Evolutionary conservation across 2,113 vertebrate genomes (phyloP), one percentile per base, ranked within the genome.

Genomic region (Eclectus roratus): DNA sequence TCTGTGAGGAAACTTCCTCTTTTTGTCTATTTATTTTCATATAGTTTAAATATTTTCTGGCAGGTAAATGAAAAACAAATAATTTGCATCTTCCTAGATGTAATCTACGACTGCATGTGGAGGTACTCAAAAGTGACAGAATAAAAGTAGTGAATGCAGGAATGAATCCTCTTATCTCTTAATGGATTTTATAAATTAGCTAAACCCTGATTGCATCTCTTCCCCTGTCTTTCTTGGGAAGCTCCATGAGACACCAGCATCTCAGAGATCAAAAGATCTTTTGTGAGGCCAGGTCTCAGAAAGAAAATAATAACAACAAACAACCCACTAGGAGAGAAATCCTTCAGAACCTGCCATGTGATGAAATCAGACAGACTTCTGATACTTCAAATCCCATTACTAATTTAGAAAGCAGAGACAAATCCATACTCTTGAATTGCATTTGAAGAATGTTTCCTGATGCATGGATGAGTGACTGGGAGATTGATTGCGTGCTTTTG

Each of bases 341-440:
- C 44, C 44, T 87, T 80, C 53, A 92, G 83, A 89, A 82, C 11
- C n/a, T 66, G 65, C 53, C 81, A 88, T 18, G 53, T 23, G 37
- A 64, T 46, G 37, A 82, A 91, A 94, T 81, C 56, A 79, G 74
- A 80, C 29, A 66, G 66, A n/a, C 25, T 91, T 89, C 49, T 83
- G 53, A 70, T 91, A 89, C 64, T 93, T 91, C 87, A 83, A 91
- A 91, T 85, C 87, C 63, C 81, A 95, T 93, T 70, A 88, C 13
- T 89, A 94, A 91, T 95, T 93, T 88, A 88, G 53, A 77, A 94
- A 88, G 78, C 4, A 0, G 28, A 93, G 19, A 82, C 37, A 88
- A 94, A 96, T 92, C 93, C 78, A 93, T 58, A 66, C 8, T 58
- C 44, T 20, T 37, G 37, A 85, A 93, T 39, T 58, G 53, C 85